Conservation (phyloP, 2,113 vertebrate genomes). For the Petrocephalus zakoni region DNA sequence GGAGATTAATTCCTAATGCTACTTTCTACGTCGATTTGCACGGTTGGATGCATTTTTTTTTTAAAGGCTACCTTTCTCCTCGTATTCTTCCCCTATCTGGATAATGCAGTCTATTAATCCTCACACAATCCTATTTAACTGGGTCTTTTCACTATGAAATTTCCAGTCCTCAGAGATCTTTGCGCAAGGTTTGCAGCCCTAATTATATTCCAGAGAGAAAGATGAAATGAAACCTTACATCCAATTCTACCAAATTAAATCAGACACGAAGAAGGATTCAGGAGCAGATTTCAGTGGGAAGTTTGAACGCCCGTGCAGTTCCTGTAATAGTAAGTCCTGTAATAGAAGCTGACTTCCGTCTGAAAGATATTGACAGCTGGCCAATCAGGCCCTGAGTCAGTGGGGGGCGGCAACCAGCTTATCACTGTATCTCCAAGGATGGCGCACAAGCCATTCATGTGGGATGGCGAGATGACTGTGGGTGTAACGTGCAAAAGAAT, state of each 20-base stretch:
- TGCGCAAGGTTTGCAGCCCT: background rate
- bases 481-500: background rate
- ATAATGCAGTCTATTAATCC: background rate
- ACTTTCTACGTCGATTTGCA: constrained; percentile 22
- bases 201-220: background rate
- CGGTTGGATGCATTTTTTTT: constrained; percentile 6
- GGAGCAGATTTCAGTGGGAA: background rate
- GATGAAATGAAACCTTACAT: background rate
- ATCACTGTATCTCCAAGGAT: background rate
- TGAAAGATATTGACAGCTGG: background rate
- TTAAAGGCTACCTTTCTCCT: constrained; percentile 15
- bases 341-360: background rate
- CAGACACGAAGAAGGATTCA: background rate
- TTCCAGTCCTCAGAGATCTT: background rate
- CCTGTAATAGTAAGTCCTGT: background rate
- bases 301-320: background rate
- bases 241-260: constrained; percentile 10
- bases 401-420: background rate
- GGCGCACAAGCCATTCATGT: background rate
- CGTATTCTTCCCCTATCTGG: background rate
- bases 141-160: background rate
- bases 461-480: background rate
- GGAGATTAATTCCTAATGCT: constrained; percentile 36
- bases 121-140: background rate
- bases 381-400: background rate